These are phyloP conservation scores for Megaceryle torquata DNA, from an alignment of 2,113 vertebrate species.

Conservation along the genomic window DNA sequence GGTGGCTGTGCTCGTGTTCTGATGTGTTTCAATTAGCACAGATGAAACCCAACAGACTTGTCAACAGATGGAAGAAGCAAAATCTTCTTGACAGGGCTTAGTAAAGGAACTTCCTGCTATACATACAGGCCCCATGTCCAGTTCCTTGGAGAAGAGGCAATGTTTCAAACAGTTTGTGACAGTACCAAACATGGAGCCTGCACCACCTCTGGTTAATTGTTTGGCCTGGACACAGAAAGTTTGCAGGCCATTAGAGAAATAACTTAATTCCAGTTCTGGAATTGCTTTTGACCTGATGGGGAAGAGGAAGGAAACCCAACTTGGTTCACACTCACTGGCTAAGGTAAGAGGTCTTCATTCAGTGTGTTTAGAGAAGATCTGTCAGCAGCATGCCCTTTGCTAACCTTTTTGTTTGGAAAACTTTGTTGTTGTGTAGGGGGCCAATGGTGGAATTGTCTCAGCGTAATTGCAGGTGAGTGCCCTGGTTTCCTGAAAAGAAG, in stretches of 20 bases:
- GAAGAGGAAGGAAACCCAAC: background rate
- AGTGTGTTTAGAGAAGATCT: background rate
- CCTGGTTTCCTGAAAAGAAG: background rate
- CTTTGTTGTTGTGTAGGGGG: background rate
- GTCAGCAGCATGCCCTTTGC: background rate
- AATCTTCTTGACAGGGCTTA: background rate
- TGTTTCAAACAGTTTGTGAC: background rate
- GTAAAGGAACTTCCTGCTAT: background rate
- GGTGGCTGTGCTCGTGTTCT: background rate
- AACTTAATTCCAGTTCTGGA: background rate
- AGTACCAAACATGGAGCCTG: background rate
- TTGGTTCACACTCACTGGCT: background rate
- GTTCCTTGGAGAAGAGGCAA: background rate
- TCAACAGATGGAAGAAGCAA: background rate
- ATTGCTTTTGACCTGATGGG: background rate
- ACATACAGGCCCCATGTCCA: background rate
- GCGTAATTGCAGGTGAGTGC: background rate
- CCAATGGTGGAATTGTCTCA: background rate
- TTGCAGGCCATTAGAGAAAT: background rate
- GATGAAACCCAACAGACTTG: background rate
- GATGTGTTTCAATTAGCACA: background rate
- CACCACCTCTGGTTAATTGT: background rate
- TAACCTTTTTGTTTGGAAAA: background rate
- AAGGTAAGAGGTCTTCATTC: background rate
- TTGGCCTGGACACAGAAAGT: background rate